Percentiles rank a stretch among this genome's conserved stretches.
phyloP scores from a whole-genome alignment of 37 sponge, comb jelly and placozoan species.

The Aplysina aerophoba region DNA sequence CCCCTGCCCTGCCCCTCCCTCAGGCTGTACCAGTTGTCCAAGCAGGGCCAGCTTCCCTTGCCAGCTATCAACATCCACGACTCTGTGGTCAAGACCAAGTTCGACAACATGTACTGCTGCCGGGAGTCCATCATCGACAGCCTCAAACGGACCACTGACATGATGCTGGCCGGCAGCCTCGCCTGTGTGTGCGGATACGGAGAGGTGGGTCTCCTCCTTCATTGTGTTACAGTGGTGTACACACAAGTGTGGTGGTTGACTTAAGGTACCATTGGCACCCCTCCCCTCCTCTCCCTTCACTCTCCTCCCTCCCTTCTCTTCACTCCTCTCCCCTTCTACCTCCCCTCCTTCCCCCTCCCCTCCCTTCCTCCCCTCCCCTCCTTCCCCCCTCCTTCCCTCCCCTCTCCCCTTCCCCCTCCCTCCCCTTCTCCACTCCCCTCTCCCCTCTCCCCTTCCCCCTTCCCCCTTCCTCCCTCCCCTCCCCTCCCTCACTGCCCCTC shows the following conservation, averaged over 20 bases:
- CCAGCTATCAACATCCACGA: slow-evolving; percentile 93
- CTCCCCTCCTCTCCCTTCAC: neutral
- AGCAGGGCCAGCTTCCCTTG: slow-evolving; percentile 70
- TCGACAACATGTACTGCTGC: slow-evolving; percentile 88
- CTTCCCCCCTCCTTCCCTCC: too few relatives aligned
- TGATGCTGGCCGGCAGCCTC: slow-evolving; percentile 87
- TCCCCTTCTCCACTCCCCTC: too few relatives aligned
- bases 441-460: too few relatives aligned
- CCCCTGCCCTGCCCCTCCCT: neutral
- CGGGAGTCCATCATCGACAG: slow-evolving; percentile 85
- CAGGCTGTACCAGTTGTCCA: slow-evolving; percentile 89
- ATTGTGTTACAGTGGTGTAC: too few relatives aligned
- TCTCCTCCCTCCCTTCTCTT: neutral
- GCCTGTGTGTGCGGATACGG: slow-evolving; percentile 89
- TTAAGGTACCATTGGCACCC: neutral
- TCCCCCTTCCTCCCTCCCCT: too few relatives aligned
- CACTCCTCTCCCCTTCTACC: too few relatives aligned
- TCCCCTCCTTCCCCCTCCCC: too few relatives aligned
- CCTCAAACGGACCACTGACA: slow-evolving; percentile 78
- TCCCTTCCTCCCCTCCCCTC: too few relatives aligned
- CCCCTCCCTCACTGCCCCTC: too few relatives aligned
- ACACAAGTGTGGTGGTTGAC: neutral
- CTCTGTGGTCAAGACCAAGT: slow-evolving; percentile 92
- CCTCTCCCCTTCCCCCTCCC: neutral
- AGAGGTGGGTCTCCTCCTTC: slow-evolving; percentile 67